Base-by-base conservation (phyloP, 2,888 invertebrate species). In the Ganaspis brasiliensis region DNA sequence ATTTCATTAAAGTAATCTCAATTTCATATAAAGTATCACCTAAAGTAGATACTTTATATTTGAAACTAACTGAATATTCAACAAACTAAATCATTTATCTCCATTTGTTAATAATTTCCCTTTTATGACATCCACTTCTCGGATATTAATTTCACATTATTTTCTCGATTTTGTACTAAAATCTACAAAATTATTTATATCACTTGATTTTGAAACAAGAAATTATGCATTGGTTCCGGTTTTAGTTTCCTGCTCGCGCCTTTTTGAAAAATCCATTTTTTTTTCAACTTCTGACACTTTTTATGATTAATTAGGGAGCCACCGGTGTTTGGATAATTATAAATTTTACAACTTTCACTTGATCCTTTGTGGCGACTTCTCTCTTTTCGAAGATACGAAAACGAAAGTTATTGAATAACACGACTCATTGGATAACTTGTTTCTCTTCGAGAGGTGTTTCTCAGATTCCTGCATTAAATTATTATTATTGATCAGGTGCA, bases 331-430 rank as follows among this genome's bases (percentile, higher is more conserved):
- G 24, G 45, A 40, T 67, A n/a, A 26, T 45, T 24, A 21, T 16
- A 24, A 67, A 45, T 24, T 26, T 45, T 10, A 45, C n/a, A 40
- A 45, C 67, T 67, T 67, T 67, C 67, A 49, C 67, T 67, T 24
- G 67, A 26, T 45, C 40, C 45, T 67, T 45, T 45, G 10, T 21
- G n/a, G 21, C 10, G n/a, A 67, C 45, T 24, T 67, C 40, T 40
- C 24, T 67, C 45, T n/a, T 45, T 49, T 45, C n/a, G 26, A 67
- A 26, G 45, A 67, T 67, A 14, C 40, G 24, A 67, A 67, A 67
- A 45, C 24, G 67, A 67, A 67, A 67, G 45, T 67, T 24, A 26
- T 67, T 67, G 45, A 40, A 67, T 67, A 52, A 52, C 16, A 16
- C 8, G 8, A 52, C 19, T 52, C 19, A 52, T 52, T 52, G 16